A percentile compares a stretch with the other conserved stretches of the same genome.
Evolutionary conservation across 1,140 invertebrate genomes (phyloP).

Genomic region (Agrilus planipennis): DNA sequence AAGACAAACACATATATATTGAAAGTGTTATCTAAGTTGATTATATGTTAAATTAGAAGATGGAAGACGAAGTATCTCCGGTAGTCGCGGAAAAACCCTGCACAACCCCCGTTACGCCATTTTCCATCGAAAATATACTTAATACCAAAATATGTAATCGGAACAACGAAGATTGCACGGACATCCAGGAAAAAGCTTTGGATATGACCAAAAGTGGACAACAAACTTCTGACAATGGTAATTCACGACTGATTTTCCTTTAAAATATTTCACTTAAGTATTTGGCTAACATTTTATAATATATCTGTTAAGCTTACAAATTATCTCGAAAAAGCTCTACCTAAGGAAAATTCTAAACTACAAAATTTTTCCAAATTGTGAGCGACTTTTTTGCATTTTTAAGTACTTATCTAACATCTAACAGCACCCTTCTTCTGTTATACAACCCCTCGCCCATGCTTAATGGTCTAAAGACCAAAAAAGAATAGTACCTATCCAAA

Average conservation of each 20-base stretch:
- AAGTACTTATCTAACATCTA: too few species aligned
- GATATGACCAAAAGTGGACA: slow-evolving; percentile 31
- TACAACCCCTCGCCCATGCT: too few species aligned
- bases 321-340: not conserved
- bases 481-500: too few species aligned
- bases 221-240: not conserved
- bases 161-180: slow-evolving; percentile 24
- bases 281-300: too few species aligned
- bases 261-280: not conserved
- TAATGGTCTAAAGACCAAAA: too few species aligned
- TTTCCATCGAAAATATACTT: slow-evolving; percentile 65
- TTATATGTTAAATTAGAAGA: too few species aligned
- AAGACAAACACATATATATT: too few species aligned
- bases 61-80: slow-evolving; percentile 17
- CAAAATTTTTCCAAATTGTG: too few species aligned
- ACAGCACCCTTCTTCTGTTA: too few species aligned
- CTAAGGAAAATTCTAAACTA: too few species aligned
- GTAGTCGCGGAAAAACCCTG: slow-evolving; percentile 12
- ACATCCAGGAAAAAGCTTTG: slow-evolving; percentile 30
- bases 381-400: too few species aligned
- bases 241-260: not conserved
- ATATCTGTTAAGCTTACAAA: not conserved
- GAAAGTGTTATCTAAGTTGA: too few species aligned
- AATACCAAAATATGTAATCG: slow-evolving; percentile 36
- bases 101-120: slow-evolving; percentile 47